A percentile compares a stretch with the other conserved stretches of the same genome.
Evolutionary conservation across 2,888 invertebrate genomes (phyloP).

Genomic region (Melanchra persicariae): DNA sequence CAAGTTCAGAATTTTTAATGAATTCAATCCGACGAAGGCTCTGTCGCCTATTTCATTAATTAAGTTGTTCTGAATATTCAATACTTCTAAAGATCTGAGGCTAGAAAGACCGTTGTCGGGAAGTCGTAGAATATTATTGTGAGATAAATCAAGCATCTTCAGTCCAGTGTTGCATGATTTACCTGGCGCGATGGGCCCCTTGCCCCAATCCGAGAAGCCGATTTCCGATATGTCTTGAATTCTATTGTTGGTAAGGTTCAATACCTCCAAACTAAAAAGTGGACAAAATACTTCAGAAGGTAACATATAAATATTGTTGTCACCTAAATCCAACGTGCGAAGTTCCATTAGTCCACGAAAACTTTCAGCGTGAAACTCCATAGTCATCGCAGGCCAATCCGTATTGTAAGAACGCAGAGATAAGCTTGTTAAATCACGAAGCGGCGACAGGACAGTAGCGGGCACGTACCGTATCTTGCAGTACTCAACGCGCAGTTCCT

Average conservation of each 20-base stretch:
- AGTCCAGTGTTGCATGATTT: slow-evolving; percentile 93
- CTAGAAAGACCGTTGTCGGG: slow-evolving; percentile 94
- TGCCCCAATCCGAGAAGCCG: slow-evolving; percentile 94
- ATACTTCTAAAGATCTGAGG: slow-evolving; percentile 92
- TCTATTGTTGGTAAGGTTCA: slow-evolving; percentile 95
- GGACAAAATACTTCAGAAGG: slow-evolving; percentile 94
- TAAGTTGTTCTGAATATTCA: slow-evolving; percentile 94
- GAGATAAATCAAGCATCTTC: slow-evolving; percentile 93
- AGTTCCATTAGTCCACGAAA: slow-evolving; percentile 93
- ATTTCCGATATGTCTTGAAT: slow-evolving; percentile 94
- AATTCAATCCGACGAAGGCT: slow-evolving; percentile 93
- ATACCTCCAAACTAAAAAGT: slow-evolving; percentile 92
- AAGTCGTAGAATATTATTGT: slow-evolving; percentile 93
- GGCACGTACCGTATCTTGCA: slow-evolving; percentile 95
- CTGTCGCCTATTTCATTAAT: slow-evolving; percentile 94
- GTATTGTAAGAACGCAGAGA: slow-evolving; percentile 94
- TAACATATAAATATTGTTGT: slow-evolving; percentile 94
- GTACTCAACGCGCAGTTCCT: slow-evolving; percentile 93
- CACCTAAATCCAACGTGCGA: slow-evolving; percentile 93
- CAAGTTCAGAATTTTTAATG: slow-evolving; percentile 93
- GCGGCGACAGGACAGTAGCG: slow-evolving; percentile 92
- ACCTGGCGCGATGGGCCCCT: slow-evolving; percentile 92
- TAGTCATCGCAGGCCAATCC: slow-evolving; percentile 95
- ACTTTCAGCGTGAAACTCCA: slow-evolving; percentile 94
- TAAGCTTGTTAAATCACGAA: slow-evolving; percentile 93